Base-by-base conservation (phyloP, 2,797 vertebrate genomes). In the Melanotaenia maccullochi region DNA sequence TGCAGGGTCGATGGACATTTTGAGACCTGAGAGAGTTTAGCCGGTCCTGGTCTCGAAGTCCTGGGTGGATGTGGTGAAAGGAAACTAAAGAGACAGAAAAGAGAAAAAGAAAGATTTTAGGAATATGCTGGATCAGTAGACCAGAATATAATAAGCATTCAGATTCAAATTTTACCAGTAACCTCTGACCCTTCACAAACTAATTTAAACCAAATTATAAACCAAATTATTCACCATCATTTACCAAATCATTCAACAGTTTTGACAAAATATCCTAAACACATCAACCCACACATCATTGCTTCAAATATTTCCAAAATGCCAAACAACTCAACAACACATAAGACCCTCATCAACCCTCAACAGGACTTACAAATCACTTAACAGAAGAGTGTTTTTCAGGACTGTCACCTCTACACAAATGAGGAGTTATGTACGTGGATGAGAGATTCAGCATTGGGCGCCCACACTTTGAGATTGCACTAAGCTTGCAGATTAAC, bases 1-100 rank as follows among this genome's bases (percentile, higher is more conserved):
- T 0, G 97, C 98, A 0, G 96, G 94, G 83, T 99, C 97, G 0
- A 89, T 91, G 65, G 89, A 91, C 97, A 99, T 98, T 76, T 73
- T 88, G 47, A 71, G n/a, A 40, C 51, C 68, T 66, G 56, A 24
- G 20, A 12, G 42, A 67, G 62, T 30, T 5, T 51, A 51, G 22
- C 58, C 69, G 68, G 65, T 67, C 20, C 58, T 67, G 60, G 52
- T 1, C 57, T 67, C 20, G 9, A 32, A 68, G 71, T 71, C 64
- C 66, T 65, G 42, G 66, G 30, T 58, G n/a, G 33, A 30, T 58
- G 59, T 8, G 20, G 7, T 44, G 28, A 14, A 67, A 6, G 59
- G 13, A 13, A 83, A 72, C 73, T 73, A 66, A 11, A 70, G 22
- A 61, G 25, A 54, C 1, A 75, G 14, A 82, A 2, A 36, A n/a